phyloP scores from a whole-genome alignment of 2,113 vertebrate species.

The Athene noctua region DNA sequence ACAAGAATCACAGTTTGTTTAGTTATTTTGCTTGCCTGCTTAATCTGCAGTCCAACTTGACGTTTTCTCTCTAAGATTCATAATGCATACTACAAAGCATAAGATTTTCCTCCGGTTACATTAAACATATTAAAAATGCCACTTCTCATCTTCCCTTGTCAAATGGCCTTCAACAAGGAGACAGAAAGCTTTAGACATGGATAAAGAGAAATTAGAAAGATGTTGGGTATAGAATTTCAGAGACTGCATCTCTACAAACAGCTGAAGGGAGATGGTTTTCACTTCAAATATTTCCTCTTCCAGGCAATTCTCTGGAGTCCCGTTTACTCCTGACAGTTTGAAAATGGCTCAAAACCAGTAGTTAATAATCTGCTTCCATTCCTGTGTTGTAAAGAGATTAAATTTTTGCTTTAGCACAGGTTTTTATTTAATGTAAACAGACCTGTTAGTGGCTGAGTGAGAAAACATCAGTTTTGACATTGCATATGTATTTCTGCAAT shows the following conservation, averaged over 20 bases:
- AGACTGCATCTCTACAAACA: constrained; percentile 52
- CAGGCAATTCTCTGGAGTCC: constrained; percentile 54
- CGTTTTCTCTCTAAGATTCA: constrained; percentile 32
- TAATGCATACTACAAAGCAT: constrained; percentile 14
- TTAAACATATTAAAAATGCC: constrained; percentile 37
- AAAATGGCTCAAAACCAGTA: constrained; percentile 9
- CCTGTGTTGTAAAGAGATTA: background rate
- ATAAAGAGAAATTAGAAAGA: constrained; percentile 62
- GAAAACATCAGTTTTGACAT: background rate
- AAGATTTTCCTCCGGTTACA: background rate
- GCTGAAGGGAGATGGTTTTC: constrained; percentile 42
- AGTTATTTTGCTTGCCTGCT: background rate
- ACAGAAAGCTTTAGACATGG: constrained; percentile 32
- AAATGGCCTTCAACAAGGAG: constrained; percentile 23
- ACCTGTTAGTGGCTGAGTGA: background rate
- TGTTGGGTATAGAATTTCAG: constrained; percentile 34
- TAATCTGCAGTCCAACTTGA: background rate
- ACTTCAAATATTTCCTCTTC: constrained; percentile 58
- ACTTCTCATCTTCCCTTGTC: constrained; percentile 27
- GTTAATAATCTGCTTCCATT: constrained; percentile 28
- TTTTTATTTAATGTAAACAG: background rate
- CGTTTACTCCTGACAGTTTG: constrained; percentile 35
- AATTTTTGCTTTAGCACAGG: background rate
- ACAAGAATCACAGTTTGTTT: background rate
- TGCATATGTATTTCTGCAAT: background rate